These are phyloP conservation scores for Lycia hirtaria DNA, from an alignment of 2,888 invertebrate species.

Conservation along the genomic window DNA sequence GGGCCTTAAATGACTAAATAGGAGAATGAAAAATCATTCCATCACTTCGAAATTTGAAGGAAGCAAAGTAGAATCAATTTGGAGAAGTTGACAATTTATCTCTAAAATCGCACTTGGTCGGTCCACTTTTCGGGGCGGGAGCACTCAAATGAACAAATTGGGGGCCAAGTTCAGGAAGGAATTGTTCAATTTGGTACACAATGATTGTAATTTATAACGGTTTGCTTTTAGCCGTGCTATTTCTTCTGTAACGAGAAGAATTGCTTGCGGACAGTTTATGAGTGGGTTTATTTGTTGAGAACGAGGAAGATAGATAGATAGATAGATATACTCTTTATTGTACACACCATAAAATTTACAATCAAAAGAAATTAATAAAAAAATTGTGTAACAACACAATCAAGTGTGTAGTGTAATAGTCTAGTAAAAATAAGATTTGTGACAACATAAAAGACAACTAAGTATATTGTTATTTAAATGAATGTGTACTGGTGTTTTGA, in stretches of 20 bases:
- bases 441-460: too few species aligned
- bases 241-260: conserved; percentile 15
- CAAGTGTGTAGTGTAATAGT: too few species aligned
- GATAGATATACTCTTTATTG: too few species aligned
- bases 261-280: conserved; percentile 18
- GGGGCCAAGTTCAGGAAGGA: conserved; percentile 39
- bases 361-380: too few species aligned
- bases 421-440: too few species aligned
- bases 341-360: too few species aligned
- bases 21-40: background rate
- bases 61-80: conserved; percentile 10
- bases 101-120: conserved; percentile 12
- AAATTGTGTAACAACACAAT: too few species aligned
- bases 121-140: conserved; percentile 24
- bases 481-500: too few species aligned
- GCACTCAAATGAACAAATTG: conserved; percentile 42
- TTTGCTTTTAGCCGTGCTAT: conserved; percentile 25
- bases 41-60: conserved; percentile 6
- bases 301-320: too few species aligned
- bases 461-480: too few species aligned
- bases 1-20: too few species aligned
- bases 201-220: conserved; percentile 44
- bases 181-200: conserved; percentile 42
- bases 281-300: conserved; percentile 16
- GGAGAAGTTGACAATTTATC: conserved; percentile 7